Percentiles rank a stretch among this genome's conserved stretches.
These are phyloP conservation scores for Phortica variegata DNA, from an alignment of 1,140 invertebrate species.

Conservation along the genomic window DNA sequence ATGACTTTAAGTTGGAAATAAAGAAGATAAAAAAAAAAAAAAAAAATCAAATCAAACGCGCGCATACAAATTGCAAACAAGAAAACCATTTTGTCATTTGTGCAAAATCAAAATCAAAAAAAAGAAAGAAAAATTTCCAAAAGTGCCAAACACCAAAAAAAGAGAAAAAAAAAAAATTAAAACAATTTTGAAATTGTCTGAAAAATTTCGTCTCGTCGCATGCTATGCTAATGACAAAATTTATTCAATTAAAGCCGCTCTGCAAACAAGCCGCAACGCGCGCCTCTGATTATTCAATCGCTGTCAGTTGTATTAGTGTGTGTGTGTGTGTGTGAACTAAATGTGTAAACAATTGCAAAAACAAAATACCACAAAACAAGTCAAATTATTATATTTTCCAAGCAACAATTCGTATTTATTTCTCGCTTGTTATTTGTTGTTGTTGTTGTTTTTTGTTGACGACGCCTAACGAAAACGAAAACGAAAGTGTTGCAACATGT, in stretches of 20 bases:
- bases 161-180: constrained; percentile 11
- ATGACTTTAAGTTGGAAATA: neutral
- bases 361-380: constrained; percentile 29
- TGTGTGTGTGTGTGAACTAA: constrained; percentile 54
- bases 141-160: neutral
- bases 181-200: constrained; percentile 14
- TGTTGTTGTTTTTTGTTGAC: too few species aligned
- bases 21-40: constrained; percentile 1
- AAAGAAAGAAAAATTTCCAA: neutral
- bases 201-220: constrained; percentile 12
- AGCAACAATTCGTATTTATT: too few species aligned
- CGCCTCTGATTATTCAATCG: constrained; percentile 44
- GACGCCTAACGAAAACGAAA: constrained; percentile 11
- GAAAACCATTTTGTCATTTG: too few species aligned
- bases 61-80: too few species aligned
- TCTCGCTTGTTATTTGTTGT: too few species aligned
- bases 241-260: constrained; percentile 25
- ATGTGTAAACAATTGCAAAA: constrained; percentile 7
- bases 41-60: too few species aligned
- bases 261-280: constrained; percentile 43
- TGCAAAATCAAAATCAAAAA: constrained; percentile 18
- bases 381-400: too few species aligned
- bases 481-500: constrained; percentile 52
- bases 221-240: neutral
- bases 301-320: constrained; percentile 40